Base-by-base conservation (phyloP, 1,140 invertebrate species). In the Aphelenchoides fujianensis region DNA sequence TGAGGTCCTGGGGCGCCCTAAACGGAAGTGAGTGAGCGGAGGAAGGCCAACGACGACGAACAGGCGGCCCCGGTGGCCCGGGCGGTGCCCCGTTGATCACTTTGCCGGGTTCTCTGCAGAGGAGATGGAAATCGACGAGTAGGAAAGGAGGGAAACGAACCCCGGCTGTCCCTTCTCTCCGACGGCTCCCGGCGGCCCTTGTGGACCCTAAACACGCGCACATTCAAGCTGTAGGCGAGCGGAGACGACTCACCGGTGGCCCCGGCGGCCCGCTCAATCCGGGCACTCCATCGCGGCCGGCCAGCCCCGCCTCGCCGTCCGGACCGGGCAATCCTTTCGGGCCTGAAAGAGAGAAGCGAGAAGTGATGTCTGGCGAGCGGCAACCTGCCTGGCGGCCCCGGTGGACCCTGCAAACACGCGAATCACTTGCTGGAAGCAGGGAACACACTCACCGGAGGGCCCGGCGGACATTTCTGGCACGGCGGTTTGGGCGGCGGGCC, bases 401-500 rank as follows among this genome's bases (percentile, higher is more conserved):
- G 63, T 19, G 81, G 79, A 67, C 80, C 79, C 31, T 72, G 41
- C 28, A 55, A 67, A 28, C 23, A 28, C 16, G 19, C 16, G 7
- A 55, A 9, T 55, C 37, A 55, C 23, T 23, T 55, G 1, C 5
- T 19, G 1, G 19, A 12, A 16, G 9, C 61, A 3, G 9, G 5
- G 1, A 27, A 19, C 12, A 48, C 31, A 41, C 34, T 73, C 63
- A 59, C 74, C 3, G 77, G 75, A 23, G 77, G 75, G 63, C 76
- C 76, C 23, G 78, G 75, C 16, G 78, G 77, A 62, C 81, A 82
- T 67, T 84, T 84, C 63, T 84, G 81, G 55, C 81, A 83, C 62
- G 81, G 81, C 19, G 81, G 80, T 62, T 84, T 83, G n/a, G 82
- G 82, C 32, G 81, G 81, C n/a, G 81, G 81, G 59, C 78, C 82